Evolutionary conservation across 2,113 vertebrate species (phyloP).

Genomic region (Cebidichthys violaceus): DNA sequence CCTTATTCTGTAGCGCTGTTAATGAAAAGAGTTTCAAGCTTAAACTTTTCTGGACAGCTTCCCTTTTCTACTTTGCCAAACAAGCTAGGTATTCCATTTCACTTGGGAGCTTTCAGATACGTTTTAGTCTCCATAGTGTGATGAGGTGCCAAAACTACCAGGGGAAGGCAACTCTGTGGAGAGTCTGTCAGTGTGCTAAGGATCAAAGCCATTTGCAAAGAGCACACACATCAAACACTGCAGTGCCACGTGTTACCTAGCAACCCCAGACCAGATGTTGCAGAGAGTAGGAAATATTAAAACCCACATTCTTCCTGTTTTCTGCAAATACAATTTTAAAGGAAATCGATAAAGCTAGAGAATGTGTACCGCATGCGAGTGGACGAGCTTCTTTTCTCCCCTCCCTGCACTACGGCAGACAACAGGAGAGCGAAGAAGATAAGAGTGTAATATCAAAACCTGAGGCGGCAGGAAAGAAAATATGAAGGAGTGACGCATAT

Average conservation of each 20-base stretch:
- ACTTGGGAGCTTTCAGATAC: constrained; percentile 77
- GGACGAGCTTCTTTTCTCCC: background rate
- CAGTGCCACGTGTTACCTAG: constrained; percentile 82
- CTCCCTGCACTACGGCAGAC: constrained; percentile 16
- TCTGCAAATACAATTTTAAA: constrained; percentile 76
- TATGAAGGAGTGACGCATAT: constrained; percentile 66
- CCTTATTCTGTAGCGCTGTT: constrained; percentile 43
- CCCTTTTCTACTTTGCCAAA: constrained; percentile 73
- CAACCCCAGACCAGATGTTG: constrained; percentile 83
- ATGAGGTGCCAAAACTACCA: constrained; percentile 78
- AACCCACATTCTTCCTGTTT: constrained; percentile 75
- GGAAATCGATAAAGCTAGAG: constrained; percentile 75
- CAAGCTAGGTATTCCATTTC: constrained; percentile 75
- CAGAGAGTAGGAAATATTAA: constrained; percentile 72
- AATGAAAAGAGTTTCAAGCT: constrained; percentile 66
- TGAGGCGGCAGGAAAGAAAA: constrained; percentile 48
- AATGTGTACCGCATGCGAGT: constrained; percentile 57
- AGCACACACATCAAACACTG: constrained; percentile 78
- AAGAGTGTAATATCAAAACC: constrained; percentile 71
- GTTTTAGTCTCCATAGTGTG: constrained; percentile 71
- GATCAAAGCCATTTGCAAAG: constrained; percentile 85
- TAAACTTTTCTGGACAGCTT: constrained; percentile 73
- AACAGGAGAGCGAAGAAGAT: constrained; percentile 54
- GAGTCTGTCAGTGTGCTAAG: constrained; percentile 75
- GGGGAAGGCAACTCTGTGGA: constrained; percentile 73